Evolutionary conservation across 2,797 vertebrate species (phyloP).

Genomic region (Cossypha polioptera): DNA sequence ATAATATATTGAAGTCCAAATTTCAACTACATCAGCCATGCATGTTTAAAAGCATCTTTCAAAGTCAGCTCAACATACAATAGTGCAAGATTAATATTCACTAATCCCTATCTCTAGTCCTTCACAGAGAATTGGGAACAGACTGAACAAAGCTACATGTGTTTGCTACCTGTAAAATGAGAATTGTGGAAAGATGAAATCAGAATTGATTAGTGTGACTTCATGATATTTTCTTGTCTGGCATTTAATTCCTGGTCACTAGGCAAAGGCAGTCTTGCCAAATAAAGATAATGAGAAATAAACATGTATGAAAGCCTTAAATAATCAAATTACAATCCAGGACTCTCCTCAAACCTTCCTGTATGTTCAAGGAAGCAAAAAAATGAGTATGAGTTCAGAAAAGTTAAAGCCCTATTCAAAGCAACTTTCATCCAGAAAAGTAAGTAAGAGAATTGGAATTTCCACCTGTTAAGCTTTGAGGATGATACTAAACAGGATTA

Average conservation of each 20-base stretch:
- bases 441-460: background rate
- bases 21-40: conserved; percentile 75
- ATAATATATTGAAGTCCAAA: conserved; percentile 74
- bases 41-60: conserved; percentile 74
- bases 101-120: conserved; percentile 26
- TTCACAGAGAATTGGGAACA: background rate
- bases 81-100: conserved; percentile 40
- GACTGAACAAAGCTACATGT: conserved; percentile 1
- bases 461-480: background rate
- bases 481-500: background rate
- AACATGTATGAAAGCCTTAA: conserved; percentile 3
- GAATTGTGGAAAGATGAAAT: conserved; percentile 19
- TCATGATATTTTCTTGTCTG: background rate
- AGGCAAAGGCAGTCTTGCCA: background rate
- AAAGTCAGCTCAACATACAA: conserved; percentile 69
- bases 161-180: conserved; percentile 34
- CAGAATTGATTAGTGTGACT: background rate
- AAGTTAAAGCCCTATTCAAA: background rate
- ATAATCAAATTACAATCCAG: background rate
- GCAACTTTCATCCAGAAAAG: background rate
- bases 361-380: background rate
- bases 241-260: background rate
- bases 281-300: conserved; percentile 12
- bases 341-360: background rate
- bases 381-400: background rate